phyloP scores from a whole-genome alignment of 2,113 vertebrate genomes.

The Oplegnathus fasciatus region DNA sequence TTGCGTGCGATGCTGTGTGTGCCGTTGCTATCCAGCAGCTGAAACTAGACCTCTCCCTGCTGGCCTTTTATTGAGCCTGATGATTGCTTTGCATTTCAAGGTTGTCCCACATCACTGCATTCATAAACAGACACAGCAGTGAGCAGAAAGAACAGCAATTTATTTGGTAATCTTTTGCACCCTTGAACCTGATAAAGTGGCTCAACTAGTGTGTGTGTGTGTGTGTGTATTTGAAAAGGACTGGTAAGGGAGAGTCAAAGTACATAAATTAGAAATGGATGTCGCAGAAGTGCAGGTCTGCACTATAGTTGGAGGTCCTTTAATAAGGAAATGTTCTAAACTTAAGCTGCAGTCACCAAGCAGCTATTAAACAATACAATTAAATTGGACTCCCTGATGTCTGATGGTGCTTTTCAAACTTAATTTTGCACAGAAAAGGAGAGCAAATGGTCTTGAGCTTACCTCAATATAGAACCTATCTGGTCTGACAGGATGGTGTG shows the following conservation, averaged over 20 bases:
- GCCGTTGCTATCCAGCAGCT: conserved; percentile 10
- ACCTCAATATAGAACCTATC: conserved; percentile 42
- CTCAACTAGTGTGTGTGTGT: conserved; percentile 13
- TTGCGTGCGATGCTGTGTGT: neutral
- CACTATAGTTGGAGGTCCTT: neutral
- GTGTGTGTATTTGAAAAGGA: conserved; percentile 4
- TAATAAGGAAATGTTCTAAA: conserved; percentile 18
- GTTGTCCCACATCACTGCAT: conserved; percentile 26
- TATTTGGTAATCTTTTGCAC: conserved; percentile 39
- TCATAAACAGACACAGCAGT: conserved; percentile 43
- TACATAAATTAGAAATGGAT: conserved; percentile 17
- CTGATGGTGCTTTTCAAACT: conserved; percentile 28
- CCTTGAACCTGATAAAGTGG: conserved; percentile 32
- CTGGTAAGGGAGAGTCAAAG: neutral
- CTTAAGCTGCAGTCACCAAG: conserved; percentile 16
- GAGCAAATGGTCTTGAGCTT: conserved; percentile 5
- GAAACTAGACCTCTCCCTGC: conserved; percentile 5
- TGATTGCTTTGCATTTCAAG: conserved; percentile 49
- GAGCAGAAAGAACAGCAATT: conserved; percentile 27
- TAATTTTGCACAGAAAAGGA: conserved; percentile 3
- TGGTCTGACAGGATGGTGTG: conserved; percentile 32
- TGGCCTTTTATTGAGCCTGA: conserved; percentile 24
- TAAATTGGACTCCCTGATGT: conserved; percentile 22
- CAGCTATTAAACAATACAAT: conserved; percentile 37
- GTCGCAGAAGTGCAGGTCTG: neutral